Base-by-base conservation (phyloP, 2,888 invertebrate genomes). In the Exephanes ischioxanthus region DNA sequence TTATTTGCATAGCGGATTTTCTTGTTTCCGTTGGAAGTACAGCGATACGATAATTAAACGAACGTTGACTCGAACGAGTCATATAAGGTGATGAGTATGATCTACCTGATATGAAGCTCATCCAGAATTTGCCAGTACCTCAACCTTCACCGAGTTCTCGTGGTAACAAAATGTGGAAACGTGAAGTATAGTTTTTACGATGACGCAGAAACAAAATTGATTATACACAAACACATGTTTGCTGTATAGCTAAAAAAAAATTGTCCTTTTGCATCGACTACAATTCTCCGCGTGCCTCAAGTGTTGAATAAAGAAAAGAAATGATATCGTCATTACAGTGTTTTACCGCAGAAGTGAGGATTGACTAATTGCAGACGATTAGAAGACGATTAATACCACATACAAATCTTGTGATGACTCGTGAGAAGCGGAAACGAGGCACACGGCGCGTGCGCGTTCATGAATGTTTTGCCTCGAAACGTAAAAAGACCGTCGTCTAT, bases 401-500 rank as follows among this genome's bases (percentile, higher is more conserved):
- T 22, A 22, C 37, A 30, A 72, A 80, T 71, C 26, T 66, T 41
- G 75, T 51, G 51, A 81, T 81, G 81, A 81, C 82, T 76, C 88
- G 89, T 88, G 89, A 89, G 90, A 91, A 90, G 90, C 91, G 91
- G 89, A 90, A 91, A 90, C 83, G 41, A 11, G 41, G 81, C 76
- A 80, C 19, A 37, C n/a, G 55, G 70, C 55, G 76, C 75, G 75
- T 58, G 81, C 72, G 89, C 87, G 88, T 91, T 91, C 89, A 73
- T 89, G 89, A 91, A 89, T 87, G 84, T 84, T 80, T 73, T 85
- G 68, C 79, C 81, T 80, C 76, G 71, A 63, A 53, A 80, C 48
- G 72, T 55, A 19, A 72, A 37, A 73, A 61, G 71, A 41, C 67
- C 68, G 78, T 79, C 41, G 22, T 55, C 16, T 66, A 80, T 16